A percentile compares a stretch with the other conserved stretches of the same genome.
Evolutionary conservation across 2,797 vertebrate genomes (phyloP).

Genomic region (Oceanodroma leucorhoa): DNA sequence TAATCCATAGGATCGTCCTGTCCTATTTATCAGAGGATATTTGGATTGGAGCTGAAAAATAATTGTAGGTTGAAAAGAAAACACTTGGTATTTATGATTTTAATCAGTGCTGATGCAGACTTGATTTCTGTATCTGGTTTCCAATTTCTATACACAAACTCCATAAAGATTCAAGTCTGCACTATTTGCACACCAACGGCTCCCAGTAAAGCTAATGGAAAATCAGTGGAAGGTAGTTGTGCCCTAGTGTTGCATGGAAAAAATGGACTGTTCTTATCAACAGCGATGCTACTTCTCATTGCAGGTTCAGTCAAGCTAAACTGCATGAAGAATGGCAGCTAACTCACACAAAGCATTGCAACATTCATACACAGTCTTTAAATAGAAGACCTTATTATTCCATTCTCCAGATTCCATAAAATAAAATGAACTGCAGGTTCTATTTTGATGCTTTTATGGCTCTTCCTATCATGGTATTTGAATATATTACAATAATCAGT

Average conservation of each 20-base stretch:
- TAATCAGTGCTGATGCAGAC: not conserved
- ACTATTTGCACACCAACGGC: not conserved
- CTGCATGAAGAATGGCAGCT: not conserved
- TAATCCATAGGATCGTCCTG: not conserved
- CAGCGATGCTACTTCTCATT: not conserved
- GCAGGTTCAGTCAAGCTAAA: not conserved
- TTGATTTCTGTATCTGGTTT: not conserved
- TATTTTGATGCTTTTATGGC: not conserved
- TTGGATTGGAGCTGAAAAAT: not conserved
- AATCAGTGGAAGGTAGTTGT: not conserved
- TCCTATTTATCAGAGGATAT: not conserved
- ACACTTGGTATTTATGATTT: not conserved
- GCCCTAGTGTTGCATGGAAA: not conserved
- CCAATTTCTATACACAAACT: not conserved
- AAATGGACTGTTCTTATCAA: not conserved
- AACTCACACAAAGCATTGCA: not conserved
- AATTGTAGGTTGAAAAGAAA: not conserved
- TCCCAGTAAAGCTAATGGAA: not conserved
- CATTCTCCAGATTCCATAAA: not conserved
- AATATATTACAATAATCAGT: not conserved
- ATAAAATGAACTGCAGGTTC: not conserved
- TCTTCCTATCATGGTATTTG: not conserved
- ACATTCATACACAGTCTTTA: not conserved
- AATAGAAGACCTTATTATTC: not conserved
- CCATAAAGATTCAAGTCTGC: not conserved